phyloP scores from a whole-genome alignment of 2,888 invertebrate genomes.

The Deroplatys truncata region DNA sequence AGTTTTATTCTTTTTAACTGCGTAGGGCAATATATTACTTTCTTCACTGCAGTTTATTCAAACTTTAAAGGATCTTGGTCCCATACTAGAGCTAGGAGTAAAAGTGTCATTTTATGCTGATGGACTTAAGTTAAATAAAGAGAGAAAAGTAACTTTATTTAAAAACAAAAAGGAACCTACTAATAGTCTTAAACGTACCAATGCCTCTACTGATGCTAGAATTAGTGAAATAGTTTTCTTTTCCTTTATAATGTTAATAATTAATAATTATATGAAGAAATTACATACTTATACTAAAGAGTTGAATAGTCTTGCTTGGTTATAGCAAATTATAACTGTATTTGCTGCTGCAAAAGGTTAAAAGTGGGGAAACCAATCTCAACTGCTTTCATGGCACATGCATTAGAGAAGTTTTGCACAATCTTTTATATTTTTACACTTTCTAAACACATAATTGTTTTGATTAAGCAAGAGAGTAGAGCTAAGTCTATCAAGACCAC shows the following conservation, averaged over 20 bases:
- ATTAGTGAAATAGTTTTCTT: background rate
- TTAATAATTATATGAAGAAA: background rate
- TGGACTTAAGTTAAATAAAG: background rate
- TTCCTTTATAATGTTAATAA: background rate
- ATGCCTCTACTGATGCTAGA: background rate
- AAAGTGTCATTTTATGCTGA: background rate
- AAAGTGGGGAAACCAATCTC: background rate
- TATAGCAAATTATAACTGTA: slow-evolving; percentile 11
- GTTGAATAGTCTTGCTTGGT: background rate
- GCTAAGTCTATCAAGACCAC: background rate
- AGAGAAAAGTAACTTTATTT: background rate
- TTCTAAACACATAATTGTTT: background rate
- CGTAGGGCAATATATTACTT: background rate
- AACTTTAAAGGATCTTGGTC: slow-evolving; percentile 7
- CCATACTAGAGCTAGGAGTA: slow-evolving; percentile 1
- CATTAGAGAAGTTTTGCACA: background rate
- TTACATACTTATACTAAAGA: background rate
- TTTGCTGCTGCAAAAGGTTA: background rate
- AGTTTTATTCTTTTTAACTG: background rate
- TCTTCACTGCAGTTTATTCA: background rate
- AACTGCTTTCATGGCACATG: background rate
- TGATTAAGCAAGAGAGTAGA: background rate
- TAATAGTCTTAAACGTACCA: background rate
- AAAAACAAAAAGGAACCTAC: background rate
- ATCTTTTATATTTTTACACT: background rate